Percentiles rank a stretch among this genome's conserved stretches.
Conservation (phyloP, 2,113 vertebrate species). For the Hystrix brachyura region DNA sequence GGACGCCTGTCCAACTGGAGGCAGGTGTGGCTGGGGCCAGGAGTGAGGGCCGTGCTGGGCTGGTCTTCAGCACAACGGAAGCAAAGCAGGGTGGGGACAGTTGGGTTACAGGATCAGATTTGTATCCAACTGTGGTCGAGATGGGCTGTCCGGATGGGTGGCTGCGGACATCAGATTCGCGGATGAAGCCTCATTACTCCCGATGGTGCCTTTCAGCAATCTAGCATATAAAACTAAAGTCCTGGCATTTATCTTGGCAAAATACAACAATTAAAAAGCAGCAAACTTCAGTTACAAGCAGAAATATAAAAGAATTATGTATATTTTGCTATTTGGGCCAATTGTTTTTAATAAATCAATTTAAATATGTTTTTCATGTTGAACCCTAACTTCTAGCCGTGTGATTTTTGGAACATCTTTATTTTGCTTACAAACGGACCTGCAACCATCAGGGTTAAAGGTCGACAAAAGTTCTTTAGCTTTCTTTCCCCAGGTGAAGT, state of each 20-base stretch:
- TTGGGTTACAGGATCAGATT: not conserved
- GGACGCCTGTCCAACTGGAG: not conserved
- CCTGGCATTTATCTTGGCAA: not conserved
- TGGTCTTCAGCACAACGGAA: not conserved
- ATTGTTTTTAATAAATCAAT: conserved; percentile 12
- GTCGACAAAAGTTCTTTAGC: not conserved
- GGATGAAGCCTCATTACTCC: not conserved
- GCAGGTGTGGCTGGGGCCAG: not conserved
- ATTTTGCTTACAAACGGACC: conserved; percentile 5
- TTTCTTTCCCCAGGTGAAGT: conserved; percentile 29
- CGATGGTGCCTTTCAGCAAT: not conserved
- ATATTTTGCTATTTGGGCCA: not conserved
- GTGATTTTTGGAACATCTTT: not conserved
- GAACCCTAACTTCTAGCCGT: conserved; percentile 15
- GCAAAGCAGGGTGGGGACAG: not conserved
- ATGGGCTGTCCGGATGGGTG: not conserved
- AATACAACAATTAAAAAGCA: not conserved
- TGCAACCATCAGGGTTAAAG: too few relatives aligned
- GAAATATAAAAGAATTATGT: not conserved
- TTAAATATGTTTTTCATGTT: not conserved
- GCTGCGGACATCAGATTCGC: not conserved
- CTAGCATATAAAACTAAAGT: not conserved
- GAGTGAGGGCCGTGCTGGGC: too few relatives aligned
- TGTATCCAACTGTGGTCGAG: not conserved
- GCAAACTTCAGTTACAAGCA: not conserved